Base-by-base conservation (phyloP, 2,113 vertebrate genomes). In the Halcyon senegalensis region DNA sequence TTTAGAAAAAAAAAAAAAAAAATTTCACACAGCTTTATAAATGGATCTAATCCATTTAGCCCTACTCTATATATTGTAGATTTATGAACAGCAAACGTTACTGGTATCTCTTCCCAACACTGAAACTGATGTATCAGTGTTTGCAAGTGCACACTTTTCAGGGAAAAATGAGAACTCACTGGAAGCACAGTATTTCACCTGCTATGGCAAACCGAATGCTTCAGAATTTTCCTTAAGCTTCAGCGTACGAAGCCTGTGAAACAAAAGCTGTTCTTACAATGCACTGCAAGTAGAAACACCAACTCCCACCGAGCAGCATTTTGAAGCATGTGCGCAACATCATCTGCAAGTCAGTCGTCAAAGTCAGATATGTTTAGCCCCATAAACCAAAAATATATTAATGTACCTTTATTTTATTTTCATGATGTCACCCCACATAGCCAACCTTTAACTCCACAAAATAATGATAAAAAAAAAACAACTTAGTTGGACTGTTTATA, bases 1-100 rank as follows among this genome's bases (percentile, higher is more conserved):
- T 94, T 98, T 97, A 98, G 97, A 93, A 97, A 98, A 97, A 75
- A 91, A 56, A 81, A 81, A 73, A 59, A n/a, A 20, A 74, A 80
- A 83, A 93, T 48, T 75, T 77, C 97, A 98, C 97, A 98, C 96
- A 96, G 75, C 87, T 97, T 97, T 97, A 96, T 97, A 98, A 97
- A 98, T 94, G 96, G 97, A 98, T 97, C 97, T 95, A 97, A 96
- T 97, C 97, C 96, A 97, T 97, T 98, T 77, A 98, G 90, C 94
- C 93, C 97, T 98, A 98, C 95, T 96, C 97, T 98, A 98, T 67
- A 84, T 79, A 75, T 28, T 77, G 96, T 86, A 97, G 96, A 97
- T 92, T 87, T 96, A 97, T 94, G 88, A 98, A 97, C 94, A 97
- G 97, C 96, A 97, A 98, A 96, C 96, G 96, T 97, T 79, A 98